These are phyloP conservation scores for Andricus grossulariae DNA, from an alignment of 1,140 invertebrate genomes.

Conservation along the genomic window DNA sequence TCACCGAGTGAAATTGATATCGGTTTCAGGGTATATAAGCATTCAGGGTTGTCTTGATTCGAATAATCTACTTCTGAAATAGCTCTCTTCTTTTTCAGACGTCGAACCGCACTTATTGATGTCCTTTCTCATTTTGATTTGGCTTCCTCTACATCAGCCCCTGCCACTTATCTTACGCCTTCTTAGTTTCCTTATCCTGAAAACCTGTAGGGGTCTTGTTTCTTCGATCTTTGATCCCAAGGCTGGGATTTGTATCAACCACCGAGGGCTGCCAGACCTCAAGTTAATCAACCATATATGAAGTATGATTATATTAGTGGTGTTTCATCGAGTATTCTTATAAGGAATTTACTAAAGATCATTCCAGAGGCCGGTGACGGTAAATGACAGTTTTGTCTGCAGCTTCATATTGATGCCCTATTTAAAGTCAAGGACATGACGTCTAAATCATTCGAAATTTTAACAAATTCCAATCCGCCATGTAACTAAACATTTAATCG, in stretches of 20 bases:
- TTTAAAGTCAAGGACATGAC: no score
- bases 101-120: slow-evolving; percentile 49
- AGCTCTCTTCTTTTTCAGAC: slow-evolving; percentile 48
- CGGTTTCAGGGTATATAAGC: slow-evolving; percentile 49
- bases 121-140: slow-evolving; percentile 42
- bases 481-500: no score
- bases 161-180: slow-evolving; percentile 47
- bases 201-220: slow-evolving; percentile 32
- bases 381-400: no score
- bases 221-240: slow-evolving; percentile 42
- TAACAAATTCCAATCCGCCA: no score
- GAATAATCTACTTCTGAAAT: slow-evolving; percentile 67
- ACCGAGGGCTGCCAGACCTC: slow-evolving; percentile 60
- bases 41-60: slow-evolving; percentile 63
- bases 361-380: slow-evolving; percentile 35
- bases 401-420: no score
- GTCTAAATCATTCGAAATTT: no score
- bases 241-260: slow-evolving; percentile 44
- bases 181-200: slow-evolving; percentile 10
- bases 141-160: slow-evolving; percentile 54
- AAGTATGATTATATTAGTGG: slow-evolving; percentile 68
- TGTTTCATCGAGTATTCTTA: slow-evolving; percentile 68
- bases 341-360: slow-evolving; percentile 57
- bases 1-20: slow-evolving; percentile 53
- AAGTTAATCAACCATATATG: slow-evolving; percentile 70